A percentile compares a stretch with the other conserved stretches of the same genome.
Conservation (phyloP, 2,888 invertebrate species). For the Notodonta ziczac region DNA sequence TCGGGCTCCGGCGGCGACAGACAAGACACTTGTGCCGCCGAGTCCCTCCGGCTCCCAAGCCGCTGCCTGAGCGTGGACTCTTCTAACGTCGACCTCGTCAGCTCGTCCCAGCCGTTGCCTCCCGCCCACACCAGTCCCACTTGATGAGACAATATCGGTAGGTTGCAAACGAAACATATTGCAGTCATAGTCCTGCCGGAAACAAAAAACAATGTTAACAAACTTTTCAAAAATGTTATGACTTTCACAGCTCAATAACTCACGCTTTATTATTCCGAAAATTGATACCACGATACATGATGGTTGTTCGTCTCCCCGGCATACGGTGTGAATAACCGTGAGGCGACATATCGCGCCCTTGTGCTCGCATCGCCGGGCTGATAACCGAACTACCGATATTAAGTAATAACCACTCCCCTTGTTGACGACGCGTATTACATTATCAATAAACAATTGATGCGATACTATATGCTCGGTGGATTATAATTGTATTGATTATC, state of each 20-base stretch:
- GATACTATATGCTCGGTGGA: constrained; percentile 43
- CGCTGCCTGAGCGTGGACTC: constrained; percentile 94
- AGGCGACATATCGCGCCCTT: constrained; percentile 70
- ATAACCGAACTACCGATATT: constrained; percentile 77
- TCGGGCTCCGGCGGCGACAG: constrained; percentile 94
- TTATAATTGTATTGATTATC: constrained; percentile 40
- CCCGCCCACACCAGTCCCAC: constrained; percentile 97
- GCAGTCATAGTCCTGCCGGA: constrained; percentile 94
- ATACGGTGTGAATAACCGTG: constrained; percentile 60
- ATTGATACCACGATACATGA: constrained; percentile 67
- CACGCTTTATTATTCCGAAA: constrained; percentile 78
- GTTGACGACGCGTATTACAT: constrained; percentile 64
- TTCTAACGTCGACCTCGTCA: constrained; percentile 92
- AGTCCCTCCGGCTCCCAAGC: constrained; percentile 93
- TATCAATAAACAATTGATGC: constrained; percentile 67
- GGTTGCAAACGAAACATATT: constrained; percentile 98
- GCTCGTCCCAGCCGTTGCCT: constrained; percentile 97
- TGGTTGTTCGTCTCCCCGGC: constrained; percentile 46
- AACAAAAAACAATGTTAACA: constrained; percentile 46
- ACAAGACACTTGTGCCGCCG: constrained; percentile 95
- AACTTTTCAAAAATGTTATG: not conserved
- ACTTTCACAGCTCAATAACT: constrained; percentile 41
- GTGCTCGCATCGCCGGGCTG: constrained; percentile 73
- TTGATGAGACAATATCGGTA: constrained; percentile 97
- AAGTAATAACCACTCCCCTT: constrained; percentile 78